Evolutionary conservation across 2,113 vertebrate species (phyloP).

Genomic region (Rhea americana): DNA sequence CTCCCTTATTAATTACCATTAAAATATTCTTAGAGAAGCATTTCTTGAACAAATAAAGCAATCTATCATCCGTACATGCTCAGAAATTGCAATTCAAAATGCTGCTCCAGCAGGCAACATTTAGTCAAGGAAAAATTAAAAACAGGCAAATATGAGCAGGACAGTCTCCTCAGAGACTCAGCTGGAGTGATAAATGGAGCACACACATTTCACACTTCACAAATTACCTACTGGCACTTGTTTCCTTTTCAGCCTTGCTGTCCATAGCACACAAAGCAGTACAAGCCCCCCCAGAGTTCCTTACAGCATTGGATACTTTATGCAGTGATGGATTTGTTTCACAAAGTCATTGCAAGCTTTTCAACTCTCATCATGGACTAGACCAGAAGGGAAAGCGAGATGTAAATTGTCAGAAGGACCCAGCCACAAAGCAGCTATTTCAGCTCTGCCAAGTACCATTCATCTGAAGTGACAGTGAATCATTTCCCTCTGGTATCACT

Average conservation of each 20-base stretch:
- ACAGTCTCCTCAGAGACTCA: conserved; percentile 3
- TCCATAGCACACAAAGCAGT: neutral
- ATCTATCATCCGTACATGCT: conserved; percentile 49
- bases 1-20: conserved; percentile 54
- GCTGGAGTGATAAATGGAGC: conserved; percentile 29
- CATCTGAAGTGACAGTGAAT: neutral
- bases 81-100: conserved; percentile 22
- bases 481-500: neutral
- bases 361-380: neutral
- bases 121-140: conserved; percentile 29
- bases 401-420: neutral
- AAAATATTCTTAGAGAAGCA: conserved; percentile 29
- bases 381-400: neutral
- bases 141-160: neutral
- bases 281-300: neutral
- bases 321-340: neutral
- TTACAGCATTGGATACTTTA: neutral
- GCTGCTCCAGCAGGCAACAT: conserved; percentile 24
- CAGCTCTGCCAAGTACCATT: neutral
- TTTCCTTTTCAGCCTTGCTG: neutral
- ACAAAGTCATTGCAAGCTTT: neutral
- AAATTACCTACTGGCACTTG: neutral
- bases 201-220: conserved; percentile 12
- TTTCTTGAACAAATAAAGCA: conserved; percentile 45
- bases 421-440: neutral